Evolutionary conservation across 2,797 vertebrate species (phyloP), one percentile per base, ranked within the genome.

Genomic region (Poeciliopsis presidionis): DNA sequence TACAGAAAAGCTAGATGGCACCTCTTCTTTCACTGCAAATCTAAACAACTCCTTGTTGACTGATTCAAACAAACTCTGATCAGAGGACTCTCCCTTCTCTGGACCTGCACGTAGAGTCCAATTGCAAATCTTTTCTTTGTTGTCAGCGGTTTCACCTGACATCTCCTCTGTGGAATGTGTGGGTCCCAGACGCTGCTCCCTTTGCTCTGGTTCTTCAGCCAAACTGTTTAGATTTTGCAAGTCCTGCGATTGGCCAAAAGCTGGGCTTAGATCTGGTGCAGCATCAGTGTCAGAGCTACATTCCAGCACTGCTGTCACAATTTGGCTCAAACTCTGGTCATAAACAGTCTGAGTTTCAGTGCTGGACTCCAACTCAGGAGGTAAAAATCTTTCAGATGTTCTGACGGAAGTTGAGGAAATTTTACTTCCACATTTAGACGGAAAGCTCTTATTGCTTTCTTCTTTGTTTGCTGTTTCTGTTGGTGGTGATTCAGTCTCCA

Each of bases 201-300:
- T 76, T 82, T 80, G 75, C 86, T 90, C 77, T 82, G 82, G 89
- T 90, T 88, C 91, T 84, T 82, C 86, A 86, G 81, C 82, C 88
- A 92, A 92, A 93, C 80, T 70, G 79, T 89, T 91, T 89, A 87
- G 80, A 86, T 87, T 79, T 70, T 18, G 41, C 71, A 61, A 70
- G 45, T 73, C 57, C 59, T 77, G 74, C 22, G 86, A 93, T 84
- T 92, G 93, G 91, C 81, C 72, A 69, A 69, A 72, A 82, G 75
- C 81, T 74, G 63, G 80, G 73, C 25, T 80, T 45, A 71, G 77
- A 80, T 85, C 81, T 74, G 57, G 71, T 78, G 72, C 76, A 0
- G 51, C 16, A 67, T 84, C 76, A 14, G 46, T 25, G 71, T 85
- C 82, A 43, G 77, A 80, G 81, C 70, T 70, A 69, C 22, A 36